Evolutionary conservation across 1,140 invertebrate species (phyloP), one percentile per base, ranked within the genome.

Genomic region (Agrypnia vestita): DNA sequence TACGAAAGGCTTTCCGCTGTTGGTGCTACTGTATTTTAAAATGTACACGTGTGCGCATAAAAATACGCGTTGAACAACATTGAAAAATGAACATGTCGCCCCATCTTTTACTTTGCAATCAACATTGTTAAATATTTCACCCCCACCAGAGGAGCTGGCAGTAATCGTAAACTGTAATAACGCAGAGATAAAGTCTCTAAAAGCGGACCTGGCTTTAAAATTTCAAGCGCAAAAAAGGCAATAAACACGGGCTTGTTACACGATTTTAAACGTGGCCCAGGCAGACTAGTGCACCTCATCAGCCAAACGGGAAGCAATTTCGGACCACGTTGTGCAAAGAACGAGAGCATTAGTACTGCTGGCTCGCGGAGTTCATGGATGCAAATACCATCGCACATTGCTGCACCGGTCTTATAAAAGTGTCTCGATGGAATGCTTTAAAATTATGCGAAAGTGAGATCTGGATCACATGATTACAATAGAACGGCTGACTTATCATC

Each of bases 161-260:
- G 61, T 64, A 43, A 64, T 43, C 61, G 61, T 64, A 35, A 64
- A 69, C 64, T 69, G 44, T 69, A 69, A 69, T 69, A 47, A 69
- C 64, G n/a, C 25, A 44, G 44, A 69, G 44, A 47, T 69, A 64
- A 69, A 17, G 64, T 25, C 17, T 15, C 43, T 69, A 69, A 69
- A 69, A 69, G 44, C 64, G 44, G 44, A 69, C 64, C 64, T 35
- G 13, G 44, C 46, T 69, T 69, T 69, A 47, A 69, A 69, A 47
- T 69, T 69, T 69, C n/a, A 69, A 15, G 44, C 35, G 25, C 61
- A 11, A 13, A 44, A 64, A 64, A 43, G 61, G 25, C 35, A 44
- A 64, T 64, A 64, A 64, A 64, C 61, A 43, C 19, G 25, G 61
- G 21, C 61, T 64, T 64, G 61, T 35, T 64, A 25, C 61, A 43